phyloP scores from a whole-genome alignment of 1,140 invertebrate species.

The fruit fly (Drosophila melanogaster) region Release_6_plus_ISO1_MT NT_037436.4:19015001-19015500 shows the following conservation, averaged over 20 bases:
- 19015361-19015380: too few relatives aligned
- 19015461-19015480: not conserved
- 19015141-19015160: slow-evolving; percentile 57
- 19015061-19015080: slow-evolving; percentile 61
- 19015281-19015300: not conserved
- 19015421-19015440: too few relatives aligned
- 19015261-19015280: slow-evolving; percentile 3
- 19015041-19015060: slow-evolving; percentile 82
- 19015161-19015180: slow-evolving; percentile 73
- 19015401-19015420: too few relatives aligned
- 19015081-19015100: slow-evolving; percentile 75
- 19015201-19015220: not conserved
- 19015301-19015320: not conserved
- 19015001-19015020: slow-evolving; percentile 59
- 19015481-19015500: slow-evolving; percentile 11
- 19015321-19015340: too few relatives aligned
- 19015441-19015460: not conserved
- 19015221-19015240: slow-evolving; percentile 3
- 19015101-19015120: slow-evolving; percentile 67
- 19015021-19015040: slow-evolving; percentile 82
- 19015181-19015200: slow-evolving; percentile 34
- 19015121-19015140: slow-evolving; percentile 34
- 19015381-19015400: too few relatives aligned
- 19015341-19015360: too few relatives aligned
- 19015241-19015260: slow-evolving; percentile 7